Percentiles rank a stretch among this genome's conserved stretches.
Evolutionary conservation across 2,113 vertebrate genomes (phyloP).

Genomic region (Limnothrissa miodon): DNA sequence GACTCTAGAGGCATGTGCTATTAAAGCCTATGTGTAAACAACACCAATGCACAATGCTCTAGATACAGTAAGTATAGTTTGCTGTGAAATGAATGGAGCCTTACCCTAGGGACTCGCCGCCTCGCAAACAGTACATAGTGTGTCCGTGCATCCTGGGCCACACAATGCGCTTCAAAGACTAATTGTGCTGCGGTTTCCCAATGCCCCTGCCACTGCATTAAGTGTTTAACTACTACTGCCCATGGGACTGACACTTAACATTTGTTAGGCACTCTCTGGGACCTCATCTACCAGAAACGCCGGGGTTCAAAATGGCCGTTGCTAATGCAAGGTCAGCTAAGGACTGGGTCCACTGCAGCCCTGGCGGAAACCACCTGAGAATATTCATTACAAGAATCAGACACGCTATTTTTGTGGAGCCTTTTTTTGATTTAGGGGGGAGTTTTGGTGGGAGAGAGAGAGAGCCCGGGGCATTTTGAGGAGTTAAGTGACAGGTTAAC

Average conservation of each 20-base stretch:
- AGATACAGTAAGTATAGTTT: not conserved
- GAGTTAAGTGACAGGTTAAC: slow-evolving; percentile 16
- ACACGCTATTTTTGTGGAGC: not conserved
- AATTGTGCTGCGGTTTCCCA: not conserved
- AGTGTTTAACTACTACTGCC: no score
- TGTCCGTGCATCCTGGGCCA: not conserved
- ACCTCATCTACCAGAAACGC: not conserved
- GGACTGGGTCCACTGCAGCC: not conserved
- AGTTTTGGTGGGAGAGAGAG: not conserved
- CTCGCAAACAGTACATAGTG: not conserved
- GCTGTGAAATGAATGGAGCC: not conserved
- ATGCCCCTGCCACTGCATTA: not conserved
- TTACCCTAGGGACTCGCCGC: not conserved
- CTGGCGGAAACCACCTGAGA: not conserved
- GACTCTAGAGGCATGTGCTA: not conserved
- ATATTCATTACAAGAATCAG: not conserved
- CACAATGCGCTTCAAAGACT: not conserved
- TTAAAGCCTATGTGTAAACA: slow-evolving; percentile 10
- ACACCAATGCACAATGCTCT: not conserved
- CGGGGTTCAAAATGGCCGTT: not conserved
- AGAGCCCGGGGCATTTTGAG: not conserved
- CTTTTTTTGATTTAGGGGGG: not conserved
- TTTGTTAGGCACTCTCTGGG: not conserved
- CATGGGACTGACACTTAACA: not conserved
- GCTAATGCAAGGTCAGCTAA: not conserved